Percentiles rank a stretch among this genome's conserved stretches.
These are phyloP conservation scores for Macropis europaea DNA, from an alignment of 2,888 invertebrate genomes.

Conservation along the genomic window DNA sequence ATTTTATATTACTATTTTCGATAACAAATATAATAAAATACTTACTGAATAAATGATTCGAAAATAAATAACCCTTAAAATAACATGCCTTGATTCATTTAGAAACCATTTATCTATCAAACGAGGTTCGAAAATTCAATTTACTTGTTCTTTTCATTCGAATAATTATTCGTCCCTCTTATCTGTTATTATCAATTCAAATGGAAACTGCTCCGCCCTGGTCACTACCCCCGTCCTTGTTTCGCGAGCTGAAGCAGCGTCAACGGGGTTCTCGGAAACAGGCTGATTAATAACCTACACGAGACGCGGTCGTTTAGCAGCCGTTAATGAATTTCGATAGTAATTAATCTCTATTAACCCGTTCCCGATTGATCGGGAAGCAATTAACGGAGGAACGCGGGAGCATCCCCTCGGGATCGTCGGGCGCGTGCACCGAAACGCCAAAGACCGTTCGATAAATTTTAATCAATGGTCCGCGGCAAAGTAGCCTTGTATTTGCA, in stretches of 20 bases:
- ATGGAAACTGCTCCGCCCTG: no score
- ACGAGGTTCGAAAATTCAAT: no score
- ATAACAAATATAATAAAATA: no score
- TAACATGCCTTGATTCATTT: no score
- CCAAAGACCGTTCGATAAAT: conserved; percentile 12
- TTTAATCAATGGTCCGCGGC: conserved; percentile 1
- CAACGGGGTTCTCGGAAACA: neutral
- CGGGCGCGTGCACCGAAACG: conserved; percentile 4
- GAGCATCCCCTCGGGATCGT: neutral
- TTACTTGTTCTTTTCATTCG: no score
- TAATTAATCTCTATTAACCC: conserved; percentile 12
- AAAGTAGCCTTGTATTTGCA: conserved; percentile 13
- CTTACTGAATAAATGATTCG: no score
- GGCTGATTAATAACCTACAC: conserved; percentile 7
- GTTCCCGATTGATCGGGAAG: neutral
- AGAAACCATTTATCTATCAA: no score
- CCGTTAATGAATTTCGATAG: conserved; percentile 14
- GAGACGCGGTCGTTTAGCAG: neutral
- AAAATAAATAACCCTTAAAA: no score
- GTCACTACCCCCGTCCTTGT: no score
- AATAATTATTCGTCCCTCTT: no score
- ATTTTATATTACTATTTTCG: no score
- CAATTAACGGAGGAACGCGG: conserved; percentile 3
- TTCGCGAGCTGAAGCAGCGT: neutral
- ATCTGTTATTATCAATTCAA: no score